Conservation (phyloP, 2,797 vertebrate species). For the Propithecus perrieri region DNA sequence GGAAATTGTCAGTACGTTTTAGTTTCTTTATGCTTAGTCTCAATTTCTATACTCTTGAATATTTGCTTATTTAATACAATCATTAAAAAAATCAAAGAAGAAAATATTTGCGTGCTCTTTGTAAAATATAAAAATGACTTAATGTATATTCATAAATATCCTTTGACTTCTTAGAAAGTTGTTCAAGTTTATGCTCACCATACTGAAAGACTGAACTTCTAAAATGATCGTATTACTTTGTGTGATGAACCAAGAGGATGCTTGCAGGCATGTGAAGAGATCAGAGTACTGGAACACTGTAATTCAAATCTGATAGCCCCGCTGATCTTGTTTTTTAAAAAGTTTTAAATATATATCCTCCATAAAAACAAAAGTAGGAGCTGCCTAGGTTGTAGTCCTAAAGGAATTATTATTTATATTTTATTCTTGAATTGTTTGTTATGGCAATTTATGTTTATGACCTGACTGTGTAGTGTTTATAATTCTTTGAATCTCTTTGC, state of each 20-base stretch:
- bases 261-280: not conserved
- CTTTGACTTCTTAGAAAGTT: not conserved
- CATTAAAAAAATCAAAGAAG: not conserved
- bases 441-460: not conserved
- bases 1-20: not conserved
- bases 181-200: not conserved
- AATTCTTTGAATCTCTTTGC: not conserved
- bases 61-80: not conserved
- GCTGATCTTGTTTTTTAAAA: not conserved
- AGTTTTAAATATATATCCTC: not conserved
- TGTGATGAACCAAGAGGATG: not conserved
- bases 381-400: not conserved
- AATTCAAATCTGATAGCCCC: not conserved
- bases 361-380: not conserved
- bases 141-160: not conserved
- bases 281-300: not conserved
- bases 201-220: not conserved
- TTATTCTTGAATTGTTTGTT: not conserved
- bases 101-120: not conserved
- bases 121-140: not conserved
- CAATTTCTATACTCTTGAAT: not conserved
- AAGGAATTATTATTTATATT: not conserved
- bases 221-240: not conserved
- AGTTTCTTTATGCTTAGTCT: not conserved
- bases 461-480: not conserved